These are phyloP conservation scores for Harpagus bidentatus DNA, from an alignment of 2,113 vertebrate genomes.

Conservation along the genomic window DNA sequence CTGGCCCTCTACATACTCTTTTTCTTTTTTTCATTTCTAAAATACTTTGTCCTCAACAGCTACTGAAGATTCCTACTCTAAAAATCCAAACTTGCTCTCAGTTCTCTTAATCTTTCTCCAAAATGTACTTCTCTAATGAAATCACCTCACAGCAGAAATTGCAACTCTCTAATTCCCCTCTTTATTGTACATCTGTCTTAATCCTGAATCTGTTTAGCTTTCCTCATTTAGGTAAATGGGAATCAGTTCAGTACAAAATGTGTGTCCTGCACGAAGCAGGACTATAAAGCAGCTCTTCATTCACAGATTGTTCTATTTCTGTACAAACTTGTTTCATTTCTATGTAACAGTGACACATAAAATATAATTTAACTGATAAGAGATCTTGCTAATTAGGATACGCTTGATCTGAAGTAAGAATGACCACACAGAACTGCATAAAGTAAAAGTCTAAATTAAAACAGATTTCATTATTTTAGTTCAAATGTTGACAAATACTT, in stretches of 20 bases:
- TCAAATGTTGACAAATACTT: background rate
- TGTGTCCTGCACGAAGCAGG: background rate
- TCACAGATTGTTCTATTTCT: background rate
- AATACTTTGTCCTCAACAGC: background rate
- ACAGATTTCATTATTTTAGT: background rate
- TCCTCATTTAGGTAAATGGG: background rate
- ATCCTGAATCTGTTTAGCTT: background rate
- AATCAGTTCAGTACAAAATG: background rate
- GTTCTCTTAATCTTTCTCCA: background rate
- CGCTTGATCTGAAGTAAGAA: background rate
- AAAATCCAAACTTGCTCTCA: background rate
- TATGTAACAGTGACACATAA: background rate
- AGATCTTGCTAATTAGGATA: background rate
- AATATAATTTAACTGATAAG: background rate
- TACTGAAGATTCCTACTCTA: background rate
- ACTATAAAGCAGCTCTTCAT: background rate
- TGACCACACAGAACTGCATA: background rate
- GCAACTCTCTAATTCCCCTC: background rate
- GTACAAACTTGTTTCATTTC: background rate
- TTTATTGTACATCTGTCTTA: background rate
- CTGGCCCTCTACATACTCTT: background rate
- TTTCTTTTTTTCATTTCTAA: background rate
- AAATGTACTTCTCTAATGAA: background rate
- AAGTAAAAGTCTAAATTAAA: background rate
- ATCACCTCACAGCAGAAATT: background rate